Percentiles rank a stretch among this genome's conserved stretches.
These are phyloP conservation scores for Scytalopus superciliaris DNA, from an alignment of 2,113 vertebrate genomes.

Conservation along the genomic window DNA sequence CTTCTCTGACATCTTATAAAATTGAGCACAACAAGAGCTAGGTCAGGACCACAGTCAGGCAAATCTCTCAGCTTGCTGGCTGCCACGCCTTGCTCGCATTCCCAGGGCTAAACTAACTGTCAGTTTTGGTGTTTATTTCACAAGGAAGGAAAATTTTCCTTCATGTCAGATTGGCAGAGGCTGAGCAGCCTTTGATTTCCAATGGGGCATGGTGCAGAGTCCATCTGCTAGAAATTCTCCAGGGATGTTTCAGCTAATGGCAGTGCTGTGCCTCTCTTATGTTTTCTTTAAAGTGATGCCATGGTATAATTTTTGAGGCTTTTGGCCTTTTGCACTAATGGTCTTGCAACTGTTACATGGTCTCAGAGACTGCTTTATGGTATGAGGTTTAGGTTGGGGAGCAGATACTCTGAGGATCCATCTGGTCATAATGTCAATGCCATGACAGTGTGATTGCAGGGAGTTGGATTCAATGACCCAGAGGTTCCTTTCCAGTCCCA, in stretches of 20 bases:
- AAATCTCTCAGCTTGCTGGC: not conserved
- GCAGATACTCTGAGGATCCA: not conserved
- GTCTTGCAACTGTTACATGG: not conserved
- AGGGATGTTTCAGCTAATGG: not conserved
- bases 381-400: not conserved
- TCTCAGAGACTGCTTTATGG: not conserved
- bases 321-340: not conserved
- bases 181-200: not conserved
- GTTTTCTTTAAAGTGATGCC: not conserved
- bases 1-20: not conserved
- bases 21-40: not conserved
- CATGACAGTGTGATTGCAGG: not conserved
- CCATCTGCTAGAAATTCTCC: slow-evolving; percentile 23
- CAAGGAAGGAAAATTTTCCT: not conserved
- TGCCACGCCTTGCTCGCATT: not conserved
- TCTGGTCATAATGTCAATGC: not conserved
- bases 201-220: not conserved
- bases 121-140: not conserved
- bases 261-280: not conserved
- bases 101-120: not conserved
- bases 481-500: not conserved
- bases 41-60: not conserved
- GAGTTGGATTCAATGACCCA: not conserved
- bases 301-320: not conserved
- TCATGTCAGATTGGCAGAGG: not conserved